Evolutionary conservation across 1,140 invertebrate genomes (phyloP).

Genomic region (Saccostrea echinata): DNA sequence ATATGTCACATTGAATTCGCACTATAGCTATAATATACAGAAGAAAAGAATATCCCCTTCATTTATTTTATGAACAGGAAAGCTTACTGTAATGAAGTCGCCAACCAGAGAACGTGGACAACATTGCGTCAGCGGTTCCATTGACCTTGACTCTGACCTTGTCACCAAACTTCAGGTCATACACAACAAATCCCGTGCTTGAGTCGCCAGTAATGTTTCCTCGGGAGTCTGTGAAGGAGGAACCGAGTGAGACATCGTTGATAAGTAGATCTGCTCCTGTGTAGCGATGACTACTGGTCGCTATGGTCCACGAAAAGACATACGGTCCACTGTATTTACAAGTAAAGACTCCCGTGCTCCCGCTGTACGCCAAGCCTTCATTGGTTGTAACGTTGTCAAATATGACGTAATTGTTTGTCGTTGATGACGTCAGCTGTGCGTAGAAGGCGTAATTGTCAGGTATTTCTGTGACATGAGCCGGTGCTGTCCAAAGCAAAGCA

Average conservation of each 20-base stretch:
- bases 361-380: neutral
- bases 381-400: neutral
- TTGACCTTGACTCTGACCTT: neutral
- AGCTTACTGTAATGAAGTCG: neutral
- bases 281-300: neutral
- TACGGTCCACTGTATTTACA: neutral
- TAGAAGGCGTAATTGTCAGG: neutral
- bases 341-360: neutral
- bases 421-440: neutral
- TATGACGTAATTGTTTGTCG: neutral
- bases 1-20: no score
- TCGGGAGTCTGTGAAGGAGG: neutral
- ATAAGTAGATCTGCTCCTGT: neutral
- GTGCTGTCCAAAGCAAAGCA: no score
- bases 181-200: neutral
- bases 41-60: no score
- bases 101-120: neutral
- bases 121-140: neutral
- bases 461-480: no score
- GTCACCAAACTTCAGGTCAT: neutral
- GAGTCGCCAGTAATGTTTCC: neutral
- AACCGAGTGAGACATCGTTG: neutral
- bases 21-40: no score
- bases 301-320: neutral
- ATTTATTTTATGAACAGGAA: neutral